Conservation (phyloP, 2,888 invertebrate genomes). For the Dynastes tityus region DNA sequence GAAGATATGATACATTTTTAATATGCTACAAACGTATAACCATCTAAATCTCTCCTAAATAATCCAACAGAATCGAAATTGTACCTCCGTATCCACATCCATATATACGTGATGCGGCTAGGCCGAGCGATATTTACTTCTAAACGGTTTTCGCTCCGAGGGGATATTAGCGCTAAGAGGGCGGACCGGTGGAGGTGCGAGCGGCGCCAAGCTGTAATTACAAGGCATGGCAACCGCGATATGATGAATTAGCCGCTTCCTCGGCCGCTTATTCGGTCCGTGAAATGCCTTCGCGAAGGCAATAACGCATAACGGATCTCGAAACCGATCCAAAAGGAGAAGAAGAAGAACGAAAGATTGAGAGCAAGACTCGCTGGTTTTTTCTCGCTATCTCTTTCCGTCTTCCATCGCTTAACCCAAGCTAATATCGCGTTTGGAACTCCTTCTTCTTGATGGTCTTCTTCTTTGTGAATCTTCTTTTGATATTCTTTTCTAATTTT, state of each 20-base stretch:
- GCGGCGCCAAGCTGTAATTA: slow-evolving; percentile 68
- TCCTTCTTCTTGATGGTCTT: background rate
- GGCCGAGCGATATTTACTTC: slow-evolving; percentile 35
- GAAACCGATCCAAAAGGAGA: slow-evolving; percentile 38
- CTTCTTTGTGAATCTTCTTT: slow-evolving; percentile 1
- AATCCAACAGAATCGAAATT: no score
- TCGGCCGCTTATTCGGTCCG: slow-evolving; percentile 56
- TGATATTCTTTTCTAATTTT: slow-evolving; percentile 8
- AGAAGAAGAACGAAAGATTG: background rate
- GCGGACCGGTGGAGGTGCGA: slow-evolving; percentile 56
- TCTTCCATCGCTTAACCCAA: background rate
- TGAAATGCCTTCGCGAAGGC: slow-evolving; percentile 56
- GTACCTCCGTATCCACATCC: background rate
- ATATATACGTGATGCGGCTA: background rate
- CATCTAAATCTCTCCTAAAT: no score
- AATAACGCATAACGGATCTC: slow-evolving; percentile 55
- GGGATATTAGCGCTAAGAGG: slow-evolving; percentile 52
- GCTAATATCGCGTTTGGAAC: slow-evolving; percentile 15
- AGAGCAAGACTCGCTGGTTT: slow-evolving; percentile 34
- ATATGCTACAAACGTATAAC: no score
- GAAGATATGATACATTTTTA: no score
- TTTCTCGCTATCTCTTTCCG: background rate
- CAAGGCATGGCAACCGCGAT: slow-evolving; percentile 67
- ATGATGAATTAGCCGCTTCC: slow-evolving; percentile 69
- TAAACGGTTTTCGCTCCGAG: slow-evolving; percentile 53